These are phyloP conservation scores for Conger conger DNA, from an alignment of 2,113 vertebrate genomes.

Conservation along the genomic window DNA sequence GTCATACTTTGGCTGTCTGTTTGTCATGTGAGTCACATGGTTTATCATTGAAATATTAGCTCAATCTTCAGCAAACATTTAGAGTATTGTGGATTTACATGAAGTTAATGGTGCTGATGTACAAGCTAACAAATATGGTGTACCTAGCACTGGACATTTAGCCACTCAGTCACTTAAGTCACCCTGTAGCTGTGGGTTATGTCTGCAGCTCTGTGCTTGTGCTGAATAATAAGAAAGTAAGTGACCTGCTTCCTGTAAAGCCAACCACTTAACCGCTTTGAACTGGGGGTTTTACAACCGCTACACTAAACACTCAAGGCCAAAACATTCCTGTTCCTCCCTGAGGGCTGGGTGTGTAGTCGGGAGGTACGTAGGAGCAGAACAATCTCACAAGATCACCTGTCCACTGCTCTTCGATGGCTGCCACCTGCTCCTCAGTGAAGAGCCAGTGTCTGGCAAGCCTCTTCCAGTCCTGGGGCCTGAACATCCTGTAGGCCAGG, in stretches of 20 bases:
- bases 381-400: slow-evolving; percentile 57
- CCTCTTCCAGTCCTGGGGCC: slow-evolving; percentile 78
- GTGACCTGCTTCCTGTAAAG: background rate
- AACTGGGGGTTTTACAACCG: background rate
- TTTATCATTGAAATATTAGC: background rate
- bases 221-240: background rate
- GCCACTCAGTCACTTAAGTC: background rate
- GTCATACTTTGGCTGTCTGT: too few relatives aligned
- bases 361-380: background rate
- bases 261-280: background rate
- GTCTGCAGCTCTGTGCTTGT: background rate
- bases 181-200: background rate
- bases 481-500: slow-evolving; percentile 77
- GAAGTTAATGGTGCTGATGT: background rate
- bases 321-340: background rate
- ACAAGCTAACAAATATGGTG: background rate
- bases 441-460: slow-evolving; percentile 80
- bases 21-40: background rate
- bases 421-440: slow-evolving; percentile 74
- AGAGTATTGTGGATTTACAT: background rate
- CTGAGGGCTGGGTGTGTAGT: background rate
- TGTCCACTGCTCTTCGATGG: slow-evolving; percentile 86
- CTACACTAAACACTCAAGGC: background rate
- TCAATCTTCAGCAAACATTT: background rate
- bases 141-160: background rate